These are phyloP conservation scores for Limosa lapponica DNA, from an alignment of 2,797 vertebrate species.

Conservation along the genomic window DNA sequence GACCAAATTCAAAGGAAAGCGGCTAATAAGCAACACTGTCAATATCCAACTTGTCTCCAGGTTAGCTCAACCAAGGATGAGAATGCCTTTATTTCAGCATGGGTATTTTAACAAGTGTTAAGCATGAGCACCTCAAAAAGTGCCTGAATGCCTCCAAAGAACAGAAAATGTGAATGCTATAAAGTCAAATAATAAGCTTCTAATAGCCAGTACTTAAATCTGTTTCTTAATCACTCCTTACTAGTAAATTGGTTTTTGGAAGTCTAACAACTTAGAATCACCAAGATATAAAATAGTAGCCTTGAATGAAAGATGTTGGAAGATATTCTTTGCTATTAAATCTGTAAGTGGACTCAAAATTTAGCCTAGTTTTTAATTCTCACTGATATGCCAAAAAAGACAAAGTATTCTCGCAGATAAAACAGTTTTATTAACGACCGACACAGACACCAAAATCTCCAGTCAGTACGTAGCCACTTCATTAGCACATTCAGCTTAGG, in stretches of 20 bases:
- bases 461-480: neutral
- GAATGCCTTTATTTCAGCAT: neutral
- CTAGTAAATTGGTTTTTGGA: neutral
- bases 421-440: neutral
- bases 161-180: neutral
- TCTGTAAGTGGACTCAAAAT: neutral
- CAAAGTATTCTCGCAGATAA: neutral
- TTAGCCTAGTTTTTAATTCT: neutral
- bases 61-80: neutral
- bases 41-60: neutral
- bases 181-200: neutral
- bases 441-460: neutral
- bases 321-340: neutral
- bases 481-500: neutral
- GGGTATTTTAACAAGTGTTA: neutral
- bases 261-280: neutral
- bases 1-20: neutral
- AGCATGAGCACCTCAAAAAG: neutral
- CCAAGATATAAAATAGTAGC: neutral
- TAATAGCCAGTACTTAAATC: neutral
- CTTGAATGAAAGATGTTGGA: neutral
- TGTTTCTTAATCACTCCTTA: constrained; percentile 12
- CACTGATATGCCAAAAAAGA: neutral
- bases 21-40: neutral
- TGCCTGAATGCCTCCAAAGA: neutral